Evolutionary conservation across 2,113 vertebrate species (phyloP).

Genomic region (Lagopus leucura): DNA sequence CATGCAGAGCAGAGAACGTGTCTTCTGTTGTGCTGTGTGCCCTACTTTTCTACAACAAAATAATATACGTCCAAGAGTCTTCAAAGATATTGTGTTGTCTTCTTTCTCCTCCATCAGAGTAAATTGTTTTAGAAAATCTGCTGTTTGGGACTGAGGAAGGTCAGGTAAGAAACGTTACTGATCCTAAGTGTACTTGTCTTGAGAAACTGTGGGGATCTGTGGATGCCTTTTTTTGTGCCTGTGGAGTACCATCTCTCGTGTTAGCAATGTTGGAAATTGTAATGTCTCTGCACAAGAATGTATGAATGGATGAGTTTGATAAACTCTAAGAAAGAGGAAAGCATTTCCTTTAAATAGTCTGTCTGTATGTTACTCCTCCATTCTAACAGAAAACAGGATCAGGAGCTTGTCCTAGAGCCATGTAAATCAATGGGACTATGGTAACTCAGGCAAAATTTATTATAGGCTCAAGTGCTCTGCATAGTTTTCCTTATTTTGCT

Average conservation of each 20-base stretch:
- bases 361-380: not conserved
- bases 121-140: not conserved
- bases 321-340: not conserved
- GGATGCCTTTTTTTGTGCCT: not conserved
- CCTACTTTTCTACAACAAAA: not conserved
- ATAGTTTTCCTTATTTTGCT: not conserved
- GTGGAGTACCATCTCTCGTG: not conserved
- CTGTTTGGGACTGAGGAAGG: not conserved
- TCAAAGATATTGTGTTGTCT: not conserved
- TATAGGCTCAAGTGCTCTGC: not conserved
- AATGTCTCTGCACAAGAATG: not conserved
- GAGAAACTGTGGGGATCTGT: not conserved
- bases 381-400: not conserved
- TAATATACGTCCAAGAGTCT: not conserved
- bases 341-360: not conserved
- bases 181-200: not conserved
- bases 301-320: not conserved
- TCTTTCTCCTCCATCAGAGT: not conserved
- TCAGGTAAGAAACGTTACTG: not conserved
- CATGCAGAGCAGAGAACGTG: not conserved
- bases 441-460: not conserved
- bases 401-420: not conserved
- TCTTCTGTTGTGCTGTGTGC: not conserved
- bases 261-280: not conserved
- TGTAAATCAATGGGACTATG: not conserved